Evolutionary conservation across 2,113 vertebrate genomes (phyloP), one percentile per base, ranked within the genome.

Genomic region (Clarias batrachus): DNA sequence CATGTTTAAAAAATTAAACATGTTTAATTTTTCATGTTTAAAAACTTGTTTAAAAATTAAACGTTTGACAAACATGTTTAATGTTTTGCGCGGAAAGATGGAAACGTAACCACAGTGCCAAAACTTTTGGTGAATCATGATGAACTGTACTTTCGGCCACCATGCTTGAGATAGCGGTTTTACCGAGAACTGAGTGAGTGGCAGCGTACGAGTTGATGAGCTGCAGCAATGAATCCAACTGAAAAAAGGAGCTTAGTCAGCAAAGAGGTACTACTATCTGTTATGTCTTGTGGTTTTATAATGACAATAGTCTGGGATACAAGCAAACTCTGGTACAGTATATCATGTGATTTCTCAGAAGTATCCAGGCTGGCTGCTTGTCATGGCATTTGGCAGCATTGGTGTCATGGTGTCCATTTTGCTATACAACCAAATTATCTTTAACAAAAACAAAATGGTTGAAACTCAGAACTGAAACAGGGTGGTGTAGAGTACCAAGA

Each of bases 371-470:
- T 74, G 37, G 27, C 10, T n/a, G 82, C 33, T 84, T 82, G n/a
- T 21, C 30, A 54, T 10, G 3, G 17, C 57, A 21, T n/a, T 41
- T 52, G 33, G 33, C 33, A 37, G 33, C 33, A 37, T 37, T 37
- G 76, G 52, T 68, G 60, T 79, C 68, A 60, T 71, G 71, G 74
- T 48, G 6, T 71, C 71, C 73, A 84, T 87, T 84, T 87, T 80
- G 60, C 63, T 33, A 84, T 23, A 12, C 23, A 16, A 33, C 1
- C 17, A 73, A 57, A 41, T 37, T 41, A 21, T 13, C 5, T n/a
- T 30, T 23, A 33, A 5, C 23, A 59, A 62, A 10, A 4, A 59
- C 10, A 54, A 60, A 41, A 25, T 77, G 60, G 70, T 23, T 33
- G 77, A 85, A 23, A 74, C 17, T 54, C 13, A 73, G 8, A 57